Base-by-base conservation (phyloP, 2,797 vertebrate species). In the Mustela erminea region DNA sequence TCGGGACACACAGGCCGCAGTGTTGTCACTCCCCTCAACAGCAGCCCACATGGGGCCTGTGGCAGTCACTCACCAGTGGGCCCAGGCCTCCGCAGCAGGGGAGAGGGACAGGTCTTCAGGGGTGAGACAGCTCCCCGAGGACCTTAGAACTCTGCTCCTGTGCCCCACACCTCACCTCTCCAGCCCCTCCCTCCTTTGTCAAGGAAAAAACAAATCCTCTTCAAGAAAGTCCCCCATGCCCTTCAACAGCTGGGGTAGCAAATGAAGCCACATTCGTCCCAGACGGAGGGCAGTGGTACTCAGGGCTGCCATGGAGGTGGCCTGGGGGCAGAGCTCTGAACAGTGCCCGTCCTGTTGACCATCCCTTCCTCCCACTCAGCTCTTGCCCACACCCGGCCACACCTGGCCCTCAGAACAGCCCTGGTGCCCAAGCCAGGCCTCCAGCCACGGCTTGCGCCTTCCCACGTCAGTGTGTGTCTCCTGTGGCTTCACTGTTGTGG, bases 271-370 rank as follows among this genome's bases (percentile, higher is more conserved):
- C 3, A 0, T 72, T 35, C n/a, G 60, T 87, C 68, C 38, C 52
- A 56, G 29, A 49, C 2, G 18, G 0, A 41, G 20, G 10, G 54
- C 75, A 23, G 60, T 5, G 11, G 70, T 64, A 68, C 82, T 25
- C 66, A 52, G 1, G 46, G 62, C 96, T 94, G 60, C 54, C 1
- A 0, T 74, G 64, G 25, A 1, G 12, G 66, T 49, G 68, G 49
- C 86, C 41, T n/a, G 60, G 18, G 72, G 87, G 23, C 88, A 52
- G 3, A 15, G 4, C 77, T 84, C 75, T 87, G 56, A 56, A 60
- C 95, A 96, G 72, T 38, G 70, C 72, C 82, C 60, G 15, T 92
- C 84, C 93, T 90, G 23, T 90, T 72, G 60, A 62, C 90, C 77
- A 29, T 82, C 68, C 23, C 56, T 93, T 75, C 68, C 12, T 72